A percentile compares a stretch with the other conserved stretches of the same genome.
phyloP scores from a whole-genome alignment of 2,797 vertebrate species.

The Poeciliopsis paucimaculata region DNA sequence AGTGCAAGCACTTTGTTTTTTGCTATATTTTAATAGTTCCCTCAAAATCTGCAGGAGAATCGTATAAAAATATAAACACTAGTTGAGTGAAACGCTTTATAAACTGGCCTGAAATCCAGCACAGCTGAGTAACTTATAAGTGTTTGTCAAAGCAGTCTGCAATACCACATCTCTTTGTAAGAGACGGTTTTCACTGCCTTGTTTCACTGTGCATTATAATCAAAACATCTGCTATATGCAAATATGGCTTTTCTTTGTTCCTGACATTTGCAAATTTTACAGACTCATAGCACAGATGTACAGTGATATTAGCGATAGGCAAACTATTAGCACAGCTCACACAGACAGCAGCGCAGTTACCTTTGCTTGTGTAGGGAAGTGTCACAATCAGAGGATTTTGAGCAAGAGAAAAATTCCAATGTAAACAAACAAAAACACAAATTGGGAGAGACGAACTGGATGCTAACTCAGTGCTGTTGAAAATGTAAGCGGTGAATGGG shows the following conservation, averaged over 20 bases:
- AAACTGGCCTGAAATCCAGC: not conserved
- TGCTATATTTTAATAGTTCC: too few relatives aligned
- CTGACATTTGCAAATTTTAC: not conserved
- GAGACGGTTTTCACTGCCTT: not conserved
- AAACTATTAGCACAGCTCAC: not conserved
- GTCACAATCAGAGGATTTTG: not conserved
- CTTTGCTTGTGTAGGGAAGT: not conserved
- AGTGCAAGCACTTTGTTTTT: too few relatives aligned
- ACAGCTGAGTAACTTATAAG: not conserved
- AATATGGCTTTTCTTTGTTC: not conserved
- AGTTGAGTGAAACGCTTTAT: not conserved
- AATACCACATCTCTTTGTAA: not conserved
- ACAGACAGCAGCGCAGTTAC: not conserved
- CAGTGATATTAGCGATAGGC: not conserved
- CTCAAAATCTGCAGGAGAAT: too few relatives aligned
- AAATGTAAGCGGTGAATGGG: not conserved
- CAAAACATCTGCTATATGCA: not conserved
- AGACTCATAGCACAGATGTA: not conserved
- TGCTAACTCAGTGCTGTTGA: not conserved
- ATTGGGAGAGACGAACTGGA: not conserved
- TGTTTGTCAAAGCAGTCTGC: not conserved
- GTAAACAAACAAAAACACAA: not conserved
- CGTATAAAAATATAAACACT: too few relatives aligned
- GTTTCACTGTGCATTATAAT: not conserved
- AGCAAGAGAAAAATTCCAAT: not conserved